Evolutionary conservation across 2,113 vertebrate species (phyloP).

Genomic region (Heterochromis multidens): DNA sequence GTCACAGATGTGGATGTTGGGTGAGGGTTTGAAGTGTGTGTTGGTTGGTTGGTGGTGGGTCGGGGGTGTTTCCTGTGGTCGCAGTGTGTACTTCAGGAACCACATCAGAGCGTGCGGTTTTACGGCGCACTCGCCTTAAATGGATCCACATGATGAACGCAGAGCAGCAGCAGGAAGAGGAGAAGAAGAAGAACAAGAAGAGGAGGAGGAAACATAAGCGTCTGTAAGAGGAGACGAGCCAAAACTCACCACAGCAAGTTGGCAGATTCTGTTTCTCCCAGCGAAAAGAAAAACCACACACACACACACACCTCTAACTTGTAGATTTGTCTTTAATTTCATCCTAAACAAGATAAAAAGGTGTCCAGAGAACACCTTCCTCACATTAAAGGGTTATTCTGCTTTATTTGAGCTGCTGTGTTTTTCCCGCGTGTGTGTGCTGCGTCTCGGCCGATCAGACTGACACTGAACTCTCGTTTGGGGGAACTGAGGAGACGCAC

Average conservation of each 20-base stretch:
- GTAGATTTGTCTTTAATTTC: not conserved
- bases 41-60: conserved; percentile 16
- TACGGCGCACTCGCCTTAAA: conserved; percentile 77
- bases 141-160: conserved; percentile 87
- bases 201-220: not conserved
- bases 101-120: conserved; percentile 94
- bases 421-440: no score
- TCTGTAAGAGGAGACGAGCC: not conserved
- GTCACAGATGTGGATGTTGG: not conserved
- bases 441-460: not conserved
- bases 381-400: not conserved
- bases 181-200: conserved; percentile 55
- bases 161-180: conserved; percentile 71
- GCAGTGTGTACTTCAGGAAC: conserved; percentile 85
- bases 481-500: no score
- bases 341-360: not conserved
- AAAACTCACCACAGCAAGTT: not conserved
- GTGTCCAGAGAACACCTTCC: not conserved
- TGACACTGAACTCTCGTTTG: not conserved
- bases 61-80: conserved; percentile 46
- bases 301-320: not conserved
- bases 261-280: conserved; percentile 67
- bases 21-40: not conserved
- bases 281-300: not conserved
- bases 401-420: not conserved